phyloP scores from a whole-genome alignment of 2,888 invertebrate species.

The Machimus rusticus region DNA sequence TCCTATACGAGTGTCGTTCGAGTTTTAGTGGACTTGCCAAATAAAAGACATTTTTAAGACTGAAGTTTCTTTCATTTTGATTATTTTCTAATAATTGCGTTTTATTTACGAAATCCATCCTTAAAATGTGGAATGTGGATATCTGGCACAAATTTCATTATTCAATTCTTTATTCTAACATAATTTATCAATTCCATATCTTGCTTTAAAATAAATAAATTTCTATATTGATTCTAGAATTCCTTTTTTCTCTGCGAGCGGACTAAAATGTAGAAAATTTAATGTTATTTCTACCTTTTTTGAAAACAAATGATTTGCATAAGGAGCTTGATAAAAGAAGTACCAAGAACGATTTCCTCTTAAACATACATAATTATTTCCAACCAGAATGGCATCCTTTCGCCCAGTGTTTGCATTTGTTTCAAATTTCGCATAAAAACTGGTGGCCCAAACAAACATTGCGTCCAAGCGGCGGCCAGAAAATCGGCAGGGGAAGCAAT shows the following conservation, averaged over 20 bases:
- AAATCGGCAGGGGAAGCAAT: background rate
- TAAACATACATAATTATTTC: background rate
- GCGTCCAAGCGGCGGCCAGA: background rate
- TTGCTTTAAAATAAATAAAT: no score
- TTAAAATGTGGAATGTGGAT: no score
- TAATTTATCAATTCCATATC: background rate
- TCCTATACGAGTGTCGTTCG: background rate
- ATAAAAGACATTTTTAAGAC: background rate
- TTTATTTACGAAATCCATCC: no score
- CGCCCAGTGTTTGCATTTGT: background rate
- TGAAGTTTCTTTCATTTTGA: background rate
- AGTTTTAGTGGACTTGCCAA: no score
- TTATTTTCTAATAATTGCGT: no score
- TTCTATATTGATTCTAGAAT: no score
- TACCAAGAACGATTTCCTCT: background rate
- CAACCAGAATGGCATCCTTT: background rate
- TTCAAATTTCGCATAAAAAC: background rate
- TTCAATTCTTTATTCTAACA: no score
- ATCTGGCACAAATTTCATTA: no score
- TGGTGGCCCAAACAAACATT: background rate
- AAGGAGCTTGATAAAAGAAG: background rate
- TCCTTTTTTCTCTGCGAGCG: background rate
- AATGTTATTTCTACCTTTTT: background rate
- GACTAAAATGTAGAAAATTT: background rate
- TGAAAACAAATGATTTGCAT: background rate